Conservation (phyloP, 2,888 invertebrate genomes). For the Mongoloraphidia duomilia region DNA sequence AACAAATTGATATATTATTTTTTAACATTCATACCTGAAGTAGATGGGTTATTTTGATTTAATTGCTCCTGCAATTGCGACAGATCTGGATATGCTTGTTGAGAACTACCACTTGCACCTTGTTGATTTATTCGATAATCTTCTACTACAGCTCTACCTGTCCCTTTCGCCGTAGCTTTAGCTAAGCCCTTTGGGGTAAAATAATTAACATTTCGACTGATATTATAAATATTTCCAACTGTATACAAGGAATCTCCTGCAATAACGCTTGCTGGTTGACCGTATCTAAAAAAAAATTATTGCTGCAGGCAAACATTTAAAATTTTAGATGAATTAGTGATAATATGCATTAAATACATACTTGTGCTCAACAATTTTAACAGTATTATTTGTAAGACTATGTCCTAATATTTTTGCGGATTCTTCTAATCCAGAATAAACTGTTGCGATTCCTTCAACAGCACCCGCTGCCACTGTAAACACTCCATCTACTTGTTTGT, state of each 20-base stretch:
- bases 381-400: slow-evolving; percentile 55
- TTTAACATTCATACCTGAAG: no score
- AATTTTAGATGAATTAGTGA: not conserved
- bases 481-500: slow-evolving; percentile 39
- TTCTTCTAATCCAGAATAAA: slow-evolving; percentile 54
- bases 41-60: no score
- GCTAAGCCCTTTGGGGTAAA: slow-evolving; percentile 52
- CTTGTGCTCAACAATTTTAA: slow-evolving; percentile 59
- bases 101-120: slow-evolving; percentile 5
- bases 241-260: slow-evolving; percentile 52
- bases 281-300: slow-evolving; percentile 39
- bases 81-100: not conserved
- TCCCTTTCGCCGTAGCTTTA: slow-evolving; percentile 45
- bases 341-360: slow-evolving; percentile 25
- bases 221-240: slow-evolving; percentile 51
- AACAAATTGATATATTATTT: no score
- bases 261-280: slow-evolving; percentile 45
- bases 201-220: slow-evolving; percentile 47
- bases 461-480: slow-evolving; percentile 56
- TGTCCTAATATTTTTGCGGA: slow-evolving; percentile 51
- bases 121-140: slow-evolving; percentile 22
- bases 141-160: slow-evolving; percentile 39
- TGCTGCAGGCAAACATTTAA: not conserved
- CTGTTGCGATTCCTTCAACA: slow-evolving; percentile 52
- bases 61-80: not conserved